Evolutionary conservation across 1,140 invertebrate genomes (phyloP).

Genomic region (Telenomus remus): DNA sequence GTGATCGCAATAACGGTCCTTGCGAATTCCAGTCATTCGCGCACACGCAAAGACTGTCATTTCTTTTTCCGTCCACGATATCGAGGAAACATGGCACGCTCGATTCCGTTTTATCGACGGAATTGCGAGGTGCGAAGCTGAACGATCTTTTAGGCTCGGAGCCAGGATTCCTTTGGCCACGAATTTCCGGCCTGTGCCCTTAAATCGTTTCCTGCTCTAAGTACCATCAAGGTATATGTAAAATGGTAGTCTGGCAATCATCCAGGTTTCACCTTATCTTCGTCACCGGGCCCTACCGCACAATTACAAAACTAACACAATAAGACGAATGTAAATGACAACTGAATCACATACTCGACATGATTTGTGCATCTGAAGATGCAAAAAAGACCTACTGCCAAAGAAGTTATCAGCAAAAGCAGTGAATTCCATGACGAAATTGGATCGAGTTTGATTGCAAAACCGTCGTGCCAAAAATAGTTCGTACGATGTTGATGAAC

Average conservation of each 20-base stretch:
- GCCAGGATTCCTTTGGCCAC: conserved; percentile 58
- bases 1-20: conserved; percentile 24
- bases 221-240: conserved; percentile 33
- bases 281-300: conserved; percentile 33
- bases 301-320: conserved; percentile 55
- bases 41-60: conserved; percentile 19
- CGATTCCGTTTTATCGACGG: conserved; percentile 51
- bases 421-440: no score
- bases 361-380: neutral
- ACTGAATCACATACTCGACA: conserved; percentile 32
- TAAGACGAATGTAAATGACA: conserved; percentile 27
- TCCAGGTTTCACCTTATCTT: conserved; percentile 62
- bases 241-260: conserved; percentile 59
- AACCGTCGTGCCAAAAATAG: no score
- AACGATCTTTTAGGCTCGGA: conserved; percentile 43
- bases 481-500: no score
- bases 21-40: conserved; percentile 46
- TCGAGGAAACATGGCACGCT: conserved; percentile 39
- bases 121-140: conserved; percentile 46
- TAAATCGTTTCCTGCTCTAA: conserved; percentile 60
- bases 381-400: neutral
- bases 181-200: conserved; percentile 59
- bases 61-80: conserved; percentile 30
- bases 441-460: no score
- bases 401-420: neutral